phyloP scores from a whole-genome alignment of 2,113 vertebrate genomes.

The Myocastor coypus region DNA sequence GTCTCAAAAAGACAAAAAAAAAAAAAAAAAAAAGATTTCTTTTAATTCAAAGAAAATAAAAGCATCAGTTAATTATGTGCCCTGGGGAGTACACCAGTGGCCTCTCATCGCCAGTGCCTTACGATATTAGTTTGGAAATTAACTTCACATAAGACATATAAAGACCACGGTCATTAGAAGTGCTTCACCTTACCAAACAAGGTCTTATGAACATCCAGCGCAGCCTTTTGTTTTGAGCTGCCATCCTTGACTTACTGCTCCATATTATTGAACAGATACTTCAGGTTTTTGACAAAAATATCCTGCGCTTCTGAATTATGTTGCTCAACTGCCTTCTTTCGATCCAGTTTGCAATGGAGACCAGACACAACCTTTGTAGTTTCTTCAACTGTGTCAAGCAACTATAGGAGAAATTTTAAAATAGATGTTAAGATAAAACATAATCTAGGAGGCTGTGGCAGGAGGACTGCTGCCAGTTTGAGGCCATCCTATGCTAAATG shows the following conservation, averaged over 20 bases:
- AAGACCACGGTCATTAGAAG: conserved; percentile 37
- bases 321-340: conserved; percentile 93
- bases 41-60: conserved; percentile 16
- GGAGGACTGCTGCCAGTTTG: not conserved
- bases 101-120: not conserved
- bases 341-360: conserved; percentile 94
- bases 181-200: conserved; percentile 89
- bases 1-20: too few relatives aligned
- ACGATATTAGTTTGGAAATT: not conserved
- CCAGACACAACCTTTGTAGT: conserved; percentile 93
- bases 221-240: conserved; percentile 87
- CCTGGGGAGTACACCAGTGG: not conserved
- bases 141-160: conserved; percentile 11
- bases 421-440: conserved; percentile 49
- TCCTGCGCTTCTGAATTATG: conserved; percentile 90
- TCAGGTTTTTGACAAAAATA: conserved; percentile 89
- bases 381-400: conserved; percentile 92
- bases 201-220: conserved; percentile 88
- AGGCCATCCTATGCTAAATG: not conserved
- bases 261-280: conserved; percentile 89
- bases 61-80: not conserved
- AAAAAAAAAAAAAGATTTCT: too few relatives aligned
- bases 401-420: conserved; percentile 83
- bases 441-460: not conserved
- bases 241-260: conserved; percentile 89